Base-by-base conservation (phyloP, 1,140 invertebrate genomes). In the Apolygus lucorum region DNA sequence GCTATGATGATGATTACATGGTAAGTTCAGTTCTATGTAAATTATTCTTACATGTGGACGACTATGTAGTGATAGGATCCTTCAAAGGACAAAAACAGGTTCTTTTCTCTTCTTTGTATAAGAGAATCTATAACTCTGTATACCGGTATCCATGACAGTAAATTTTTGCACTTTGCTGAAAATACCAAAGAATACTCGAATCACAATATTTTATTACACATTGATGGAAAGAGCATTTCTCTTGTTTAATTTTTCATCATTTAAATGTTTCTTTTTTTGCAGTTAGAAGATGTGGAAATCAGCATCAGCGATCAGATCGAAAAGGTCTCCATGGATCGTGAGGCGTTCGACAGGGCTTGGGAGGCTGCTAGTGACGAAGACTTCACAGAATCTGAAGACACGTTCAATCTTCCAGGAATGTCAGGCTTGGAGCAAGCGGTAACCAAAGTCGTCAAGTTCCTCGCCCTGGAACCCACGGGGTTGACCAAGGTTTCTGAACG, bases 221-320 rank as follows among this genome's bases (percentile, higher is more conserved):
- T n/a, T n/a, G n/a, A n/a, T n/a, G n/a, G n/a, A n/a, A n/a, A n/a
- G n/a, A n/a, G n/a, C n/a, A n/a, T n/a, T n/a, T n/a, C n/a, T n/a
- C n/a, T n/a, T n/a, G n/a, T n/a, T n/a, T n/a, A n/a, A n/a, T n/a
- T n/a, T n/a, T n/a, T n/a, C n/a, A n/a, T n/a, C n/a, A n/a, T n/a
- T n/a, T n/a, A n/a, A n/a, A n/a, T n/a, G n/a, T n/a, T 25, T 62
- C 21, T 13, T 22, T 62, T 25, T 64, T 64, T 64, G 8, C 72
- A 87, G 85, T 78, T 99, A 52, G 96, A 99, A 82, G 95, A 99
- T 82, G 82, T 99, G 24, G 96, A 98, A 77, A 81, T 98, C 29
- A 86, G 85, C 13, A 81, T 97, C 0, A 87, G 88, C 1, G 97
- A 99, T 82, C 95, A 98, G 79, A 89, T 99, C 68, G 90, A 95